Conservation (phyloP, 2,888 invertebrate species). For the Leptura quadrifasciata region DNA sequence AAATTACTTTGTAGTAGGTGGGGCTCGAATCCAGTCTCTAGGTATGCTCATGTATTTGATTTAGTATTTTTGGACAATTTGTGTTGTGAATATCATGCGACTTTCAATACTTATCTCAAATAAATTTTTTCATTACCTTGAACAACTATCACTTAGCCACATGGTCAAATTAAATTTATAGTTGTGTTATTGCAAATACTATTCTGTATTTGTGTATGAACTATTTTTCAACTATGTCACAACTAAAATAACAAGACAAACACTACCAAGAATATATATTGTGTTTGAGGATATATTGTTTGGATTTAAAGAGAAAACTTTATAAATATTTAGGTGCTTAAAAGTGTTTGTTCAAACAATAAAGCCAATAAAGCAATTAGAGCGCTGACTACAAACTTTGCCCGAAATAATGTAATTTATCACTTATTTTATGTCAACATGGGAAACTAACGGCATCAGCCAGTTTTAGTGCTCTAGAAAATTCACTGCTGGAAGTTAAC, state of each 20-base stretch:
- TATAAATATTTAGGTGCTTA: neutral
- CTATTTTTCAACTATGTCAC: too few relatives aligned
- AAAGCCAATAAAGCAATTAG: slow-evolving; percentile 20
- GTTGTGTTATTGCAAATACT: too few relatives aligned
- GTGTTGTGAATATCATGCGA: too few relatives aligned
- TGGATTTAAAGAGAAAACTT: slow-evolving; percentile 1
- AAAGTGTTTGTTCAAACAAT: slow-evolving; percentile 1
- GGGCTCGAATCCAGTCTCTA: too few relatives aligned
- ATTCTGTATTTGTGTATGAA: too few relatives aligned
- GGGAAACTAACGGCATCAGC: slow-evolving; percentile 1
- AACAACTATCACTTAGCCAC: too few relatives aligned
- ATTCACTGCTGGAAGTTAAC: neutral
- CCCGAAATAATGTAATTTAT: slow-evolving; percentile 21
- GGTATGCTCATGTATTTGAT: too few relatives aligned
- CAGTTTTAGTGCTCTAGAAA: slow-evolving; percentile 4
- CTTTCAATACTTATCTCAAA: too few relatives aligned
- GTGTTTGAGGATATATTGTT: neutral
- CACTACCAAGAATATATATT: neutral
- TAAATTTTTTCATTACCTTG: too few relatives aligned
- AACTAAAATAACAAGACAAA: neutral
- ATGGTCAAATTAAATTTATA: too few relatives aligned
- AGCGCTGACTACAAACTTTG: slow-evolving; percentile 11
- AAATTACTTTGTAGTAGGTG: too few relatives aligned
- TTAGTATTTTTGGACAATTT: too few relatives aligned
- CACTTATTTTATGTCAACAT: slow-evolving; percentile 15